phyloP scores from a whole-genome alignment of 2,888 invertebrate genomes.

The Synanthedon tipuliformis region DNA sequence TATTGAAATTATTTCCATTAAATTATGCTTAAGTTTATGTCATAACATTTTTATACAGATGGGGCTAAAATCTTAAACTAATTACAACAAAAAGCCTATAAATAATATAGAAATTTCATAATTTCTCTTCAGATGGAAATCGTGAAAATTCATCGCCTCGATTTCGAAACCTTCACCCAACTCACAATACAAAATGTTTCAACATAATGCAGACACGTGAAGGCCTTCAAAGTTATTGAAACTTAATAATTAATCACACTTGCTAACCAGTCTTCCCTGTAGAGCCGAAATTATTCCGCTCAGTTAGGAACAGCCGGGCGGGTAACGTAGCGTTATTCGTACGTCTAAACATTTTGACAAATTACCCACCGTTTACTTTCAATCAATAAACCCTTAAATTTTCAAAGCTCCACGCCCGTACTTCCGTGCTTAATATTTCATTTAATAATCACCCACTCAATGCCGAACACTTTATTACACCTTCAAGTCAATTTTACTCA shows the following conservation, averaged over 20 bases:
- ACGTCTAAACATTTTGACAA: slow-evolving; percentile 25
- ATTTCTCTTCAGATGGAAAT: too few species aligned
- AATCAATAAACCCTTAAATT: slow-evolving; percentile 6
- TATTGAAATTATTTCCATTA: too few species aligned
- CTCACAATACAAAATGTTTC: too few species aligned
- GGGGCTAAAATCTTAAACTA: too few species aligned
- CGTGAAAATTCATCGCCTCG: too few species aligned
- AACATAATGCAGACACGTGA: background rate
- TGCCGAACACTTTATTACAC: slow-evolving; percentile 5
- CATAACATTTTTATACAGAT: too few species aligned
- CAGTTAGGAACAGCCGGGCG: slow-evolving; percentile 19
- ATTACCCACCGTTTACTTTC: slow-evolving; percentile 16
- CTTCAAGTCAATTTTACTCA: slow-evolving; percentile 7
- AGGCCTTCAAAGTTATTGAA: slow-evolving; percentile 1
- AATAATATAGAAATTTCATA: too few species aligned
- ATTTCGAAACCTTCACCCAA: too few species aligned
- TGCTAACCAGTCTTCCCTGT: slow-evolving; percentile 12
- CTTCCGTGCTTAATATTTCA: slow-evolving; percentile 4
- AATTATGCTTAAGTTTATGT: too few species aligned
- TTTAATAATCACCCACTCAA: background rate
- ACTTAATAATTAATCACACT: slow-evolving; percentile 31
- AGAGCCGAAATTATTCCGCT: slow-evolving; percentile 24
- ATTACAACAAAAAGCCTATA: too few species aligned
- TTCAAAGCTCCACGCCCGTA: slow-evolving; percentile 7
- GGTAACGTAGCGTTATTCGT: slow-evolving; percentile 26